Percentiles rank a stretch among this genome's conserved stretches.
Conservation (phyloP, 2,797 vertebrate species). For the Phalloptychus januarius region DNA sequence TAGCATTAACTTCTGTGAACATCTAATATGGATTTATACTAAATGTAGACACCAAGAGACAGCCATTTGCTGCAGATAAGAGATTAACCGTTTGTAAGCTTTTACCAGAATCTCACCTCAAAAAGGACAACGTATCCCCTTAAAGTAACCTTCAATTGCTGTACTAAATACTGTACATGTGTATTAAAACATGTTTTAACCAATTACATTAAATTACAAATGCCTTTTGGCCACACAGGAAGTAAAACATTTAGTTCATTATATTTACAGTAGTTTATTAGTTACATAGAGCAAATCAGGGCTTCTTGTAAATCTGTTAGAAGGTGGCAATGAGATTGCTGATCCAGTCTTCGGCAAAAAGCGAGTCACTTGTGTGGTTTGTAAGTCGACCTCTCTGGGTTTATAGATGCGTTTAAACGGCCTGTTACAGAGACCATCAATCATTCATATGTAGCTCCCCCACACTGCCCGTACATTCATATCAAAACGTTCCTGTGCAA, state of each 20-base stretch:
- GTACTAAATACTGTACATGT: conserved; percentile 50
- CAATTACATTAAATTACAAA: conserved; percentile 27
- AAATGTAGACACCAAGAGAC: neutral
- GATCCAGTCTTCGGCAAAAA: conserved; percentile 45
- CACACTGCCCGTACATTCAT: conserved; percentile 65
- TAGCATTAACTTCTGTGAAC: neutral
- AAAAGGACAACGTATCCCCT: neutral
- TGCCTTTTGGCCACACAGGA: conserved; percentile 43
- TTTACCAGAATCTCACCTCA: conserved; percentile 1
- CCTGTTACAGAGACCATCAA: conserved; percentile 22
- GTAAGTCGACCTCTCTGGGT: conserved; percentile 33
- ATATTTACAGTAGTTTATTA: conserved; percentile 70
- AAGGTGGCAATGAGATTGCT: conserved; percentile 29
- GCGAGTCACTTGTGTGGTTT: conserved; percentile 48
- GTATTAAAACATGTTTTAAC: conserved; percentile 29
- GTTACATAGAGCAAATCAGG: conserved; percentile 35
- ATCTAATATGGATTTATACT: neutral
- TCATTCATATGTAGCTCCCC: conserved; percentile 24
- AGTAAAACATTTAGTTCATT: conserved; percentile 55
- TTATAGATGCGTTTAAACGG: neutral
- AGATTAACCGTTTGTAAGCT: neutral
- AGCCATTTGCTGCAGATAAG: neutral
- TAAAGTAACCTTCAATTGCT: conserved; percentile 40
- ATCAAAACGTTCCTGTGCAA: conserved; percentile 67
- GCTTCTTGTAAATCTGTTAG: conserved; percentile 41